Evolutionary conservation across 2,797 vertebrate species (phyloP).

Genomic region (Gallirallus australis): DNA sequence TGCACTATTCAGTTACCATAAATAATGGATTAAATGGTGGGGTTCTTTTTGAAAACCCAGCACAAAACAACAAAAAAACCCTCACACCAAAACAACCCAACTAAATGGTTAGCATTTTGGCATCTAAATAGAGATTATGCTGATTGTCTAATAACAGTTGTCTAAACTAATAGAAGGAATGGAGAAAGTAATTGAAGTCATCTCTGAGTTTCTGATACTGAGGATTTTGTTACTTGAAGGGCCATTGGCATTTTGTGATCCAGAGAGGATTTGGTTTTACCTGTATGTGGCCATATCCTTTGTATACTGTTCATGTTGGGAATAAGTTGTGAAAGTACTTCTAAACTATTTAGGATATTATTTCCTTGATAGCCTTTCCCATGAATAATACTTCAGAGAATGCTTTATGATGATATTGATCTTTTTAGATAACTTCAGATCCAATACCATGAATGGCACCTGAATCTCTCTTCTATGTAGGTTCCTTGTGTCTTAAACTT

Average conservation of each 20-base stretch:
- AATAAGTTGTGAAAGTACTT: neutral
- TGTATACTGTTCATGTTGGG: neutral
- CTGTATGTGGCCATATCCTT: neutral
- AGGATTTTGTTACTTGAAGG: neutral
- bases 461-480: neutral
- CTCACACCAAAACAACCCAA: neutral
- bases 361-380: neutral
- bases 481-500: neutral
- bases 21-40: neutral
- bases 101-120: neutral
- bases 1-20: neutral
- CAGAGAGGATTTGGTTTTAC: neutral
- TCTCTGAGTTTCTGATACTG: neutral
- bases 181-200: neutral
- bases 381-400: neutral
- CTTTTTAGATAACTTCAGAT: neutral
- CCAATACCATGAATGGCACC: neutral
- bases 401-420: neutral
- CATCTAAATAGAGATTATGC: neutral
- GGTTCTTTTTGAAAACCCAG: no score
- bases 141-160: neutral
- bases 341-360: neutral
- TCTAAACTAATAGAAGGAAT: neutral
- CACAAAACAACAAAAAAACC: no score
- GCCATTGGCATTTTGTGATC: neutral